These are phyloP conservation scores for Chrysemys picta DNA, from an alignment of 2,113 vertebrate species.

Conservation along the genomic window DNA sequence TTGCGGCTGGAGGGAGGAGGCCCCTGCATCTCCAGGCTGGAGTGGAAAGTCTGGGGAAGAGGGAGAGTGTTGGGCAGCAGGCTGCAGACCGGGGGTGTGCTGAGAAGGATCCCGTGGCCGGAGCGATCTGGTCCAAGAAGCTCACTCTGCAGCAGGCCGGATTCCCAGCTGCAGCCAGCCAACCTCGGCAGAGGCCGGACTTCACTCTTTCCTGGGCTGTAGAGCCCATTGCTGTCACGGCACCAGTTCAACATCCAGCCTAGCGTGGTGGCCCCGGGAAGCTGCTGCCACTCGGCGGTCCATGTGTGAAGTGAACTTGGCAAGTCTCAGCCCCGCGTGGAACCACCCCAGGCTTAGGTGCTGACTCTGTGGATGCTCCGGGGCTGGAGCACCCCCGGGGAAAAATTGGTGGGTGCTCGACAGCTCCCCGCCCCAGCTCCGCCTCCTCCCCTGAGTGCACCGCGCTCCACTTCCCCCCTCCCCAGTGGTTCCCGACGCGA, in stretches of 20 bases:
- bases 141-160: neutral
- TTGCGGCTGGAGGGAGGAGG: neutral
- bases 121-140: neutral
- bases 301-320: neutral
- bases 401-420: too few relatives aligned
- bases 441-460: too few relatives aligned
- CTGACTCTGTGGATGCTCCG: too few relatives aligned
- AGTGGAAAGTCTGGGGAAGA: constrained; percentile 8
- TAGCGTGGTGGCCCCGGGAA: neutral
- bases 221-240: neutral
- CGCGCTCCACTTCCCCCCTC: too few relatives aligned
- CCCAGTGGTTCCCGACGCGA: too few relatives aligned
- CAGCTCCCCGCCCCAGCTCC: too few relatives aligned
- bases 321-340: neutral
- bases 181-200: neutral
- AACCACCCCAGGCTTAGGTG: neutral
- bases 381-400: too few relatives aligned
- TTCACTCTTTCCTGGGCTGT: neutral
- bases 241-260: neutral
- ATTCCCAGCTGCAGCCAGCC: neutral
- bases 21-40: neutral
- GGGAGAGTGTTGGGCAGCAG: neutral
- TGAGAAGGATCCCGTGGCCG: too few relatives aligned
- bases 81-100: neutral
- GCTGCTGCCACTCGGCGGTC: too few relatives aligned